Conservation (phyloP, 2,888 invertebrate genomes). For the Catonia carolina region DNA sequence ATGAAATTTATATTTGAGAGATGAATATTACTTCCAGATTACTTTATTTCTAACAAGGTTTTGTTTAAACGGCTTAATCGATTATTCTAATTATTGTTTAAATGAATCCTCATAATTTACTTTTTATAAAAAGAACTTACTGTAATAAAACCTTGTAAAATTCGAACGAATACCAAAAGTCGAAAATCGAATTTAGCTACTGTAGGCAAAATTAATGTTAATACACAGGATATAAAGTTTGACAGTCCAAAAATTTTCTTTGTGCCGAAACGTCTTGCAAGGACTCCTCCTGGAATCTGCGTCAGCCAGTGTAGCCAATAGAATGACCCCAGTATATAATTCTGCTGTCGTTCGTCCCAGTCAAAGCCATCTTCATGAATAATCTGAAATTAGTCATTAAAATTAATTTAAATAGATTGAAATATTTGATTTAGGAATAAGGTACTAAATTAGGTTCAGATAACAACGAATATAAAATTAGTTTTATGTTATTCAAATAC, state of each 20-base stretch:
- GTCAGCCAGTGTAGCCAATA: conserved; percentile 66
- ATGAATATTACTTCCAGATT: too few relatives aligned
- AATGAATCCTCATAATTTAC: too few relatives aligned
- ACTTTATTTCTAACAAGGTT: too few relatives aligned
- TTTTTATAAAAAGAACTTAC: too few relatives aligned
- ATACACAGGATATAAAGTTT: conserved; percentile 54
- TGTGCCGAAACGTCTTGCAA: conserved; percentile 62
- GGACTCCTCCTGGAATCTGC: conserved; percentile 64
- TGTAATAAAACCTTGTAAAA: conserved; percentile 61
- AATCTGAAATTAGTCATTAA: neutral
- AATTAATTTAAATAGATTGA: neutral
- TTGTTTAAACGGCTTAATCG: too few relatives aligned
- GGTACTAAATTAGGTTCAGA: too few relatives aligned
- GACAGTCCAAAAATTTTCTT: conserved; percentile 62
- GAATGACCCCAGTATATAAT: conserved; percentile 57
- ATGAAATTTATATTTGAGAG: too few relatives aligned
- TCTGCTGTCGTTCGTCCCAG: conserved; percentile 61
- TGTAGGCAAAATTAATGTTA: conserved; percentile 60
- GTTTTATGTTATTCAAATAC: too few relatives aligned
- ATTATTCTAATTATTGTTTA: too few relatives aligned
- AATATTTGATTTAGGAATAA: too few relatives aligned
- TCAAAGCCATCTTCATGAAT: conserved; percentile 20
- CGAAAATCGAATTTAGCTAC: conserved; percentile 52
- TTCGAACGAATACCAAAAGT: conserved; percentile 52
- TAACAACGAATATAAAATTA: too few relatives aligned